Percentiles rank a stretch among this genome's conserved stretches.
Evolutionary conservation across 2,888 invertebrate genomes (phyloP).

Genomic region (Acheta domesticus): DNA sequence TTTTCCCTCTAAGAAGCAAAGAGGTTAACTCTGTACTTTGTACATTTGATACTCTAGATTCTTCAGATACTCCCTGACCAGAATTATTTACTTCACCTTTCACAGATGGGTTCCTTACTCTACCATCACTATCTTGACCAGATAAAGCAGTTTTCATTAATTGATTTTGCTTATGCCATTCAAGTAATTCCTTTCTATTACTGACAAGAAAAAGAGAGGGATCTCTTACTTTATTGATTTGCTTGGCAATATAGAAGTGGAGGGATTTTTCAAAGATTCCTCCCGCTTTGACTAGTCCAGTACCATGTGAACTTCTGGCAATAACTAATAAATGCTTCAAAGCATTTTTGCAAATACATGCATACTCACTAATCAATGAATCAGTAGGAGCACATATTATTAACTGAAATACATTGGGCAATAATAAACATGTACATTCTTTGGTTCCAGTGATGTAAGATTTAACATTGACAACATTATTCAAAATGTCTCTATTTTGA

Average conservation of each 20-base stretch:
- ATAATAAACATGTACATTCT: constrained; percentile 28
- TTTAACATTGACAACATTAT: constrained; percentile 20
- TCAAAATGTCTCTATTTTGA: not conserved
- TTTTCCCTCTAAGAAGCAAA: too few relatives aligned
- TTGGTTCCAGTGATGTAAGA: not conserved
- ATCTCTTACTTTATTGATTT: not conserved
- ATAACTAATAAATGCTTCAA: not conserved
- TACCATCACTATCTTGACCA: too few relatives aligned
- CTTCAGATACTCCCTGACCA: too few relatives aligned
- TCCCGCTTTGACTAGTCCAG: not conserved
- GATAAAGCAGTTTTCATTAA: not conserved
- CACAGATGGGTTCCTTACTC: too few relatives aligned
- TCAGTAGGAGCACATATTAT: constrained; percentile 32
- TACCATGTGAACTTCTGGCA: not conserved
- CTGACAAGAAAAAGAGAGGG: not conserved
- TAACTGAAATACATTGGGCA: constrained; percentile 31
- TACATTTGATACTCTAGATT: too few relatives aligned
- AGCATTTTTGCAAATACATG: constrained; percentile 11
- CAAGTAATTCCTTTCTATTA: not conserved
- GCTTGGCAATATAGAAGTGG: not conserved
- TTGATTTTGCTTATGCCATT: not conserved
- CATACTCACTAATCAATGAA: constrained; percentile 30
- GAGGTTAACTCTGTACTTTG: too few relatives aligned
- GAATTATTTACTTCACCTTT: too few relatives aligned
- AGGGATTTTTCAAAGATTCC: not conserved